A percentile compares a stretch with the other conserved stretches of the same genome.
These are phyloP conservation scores for Apeira syringaria DNA, from an alignment of 2,888 invertebrate genomes.

Conservation along the genomic window DNA sequence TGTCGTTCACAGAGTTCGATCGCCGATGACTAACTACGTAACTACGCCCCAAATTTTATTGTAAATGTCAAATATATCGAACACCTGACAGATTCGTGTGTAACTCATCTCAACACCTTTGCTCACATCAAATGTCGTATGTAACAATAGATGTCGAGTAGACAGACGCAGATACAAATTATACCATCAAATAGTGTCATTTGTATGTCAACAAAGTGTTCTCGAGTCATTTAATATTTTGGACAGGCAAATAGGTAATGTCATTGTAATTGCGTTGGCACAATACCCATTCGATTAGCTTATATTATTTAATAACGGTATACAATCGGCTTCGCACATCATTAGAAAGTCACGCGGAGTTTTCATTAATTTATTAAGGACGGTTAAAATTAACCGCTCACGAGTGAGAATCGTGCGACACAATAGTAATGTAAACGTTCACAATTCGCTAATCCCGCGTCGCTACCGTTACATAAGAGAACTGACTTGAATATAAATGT, in stretches of 20 bases:
- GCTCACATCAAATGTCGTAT: conserved; percentile 2
- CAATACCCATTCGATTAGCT: conserved; percentile 31
- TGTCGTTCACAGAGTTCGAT: conserved; percentile 80
- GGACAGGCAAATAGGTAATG: conserved; percentile 34
- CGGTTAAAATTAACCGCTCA: conserved; percentile 65
- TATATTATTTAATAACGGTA: conserved; percentile 54
- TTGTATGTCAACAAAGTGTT: conserved; percentile 26
- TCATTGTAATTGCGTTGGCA: conserved; percentile 35
- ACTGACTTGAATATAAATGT: conserved; percentile 83
- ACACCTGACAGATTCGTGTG: conserved; percentile 58
- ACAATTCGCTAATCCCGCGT: conserved; percentile 82
- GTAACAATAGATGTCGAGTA: conserved; percentile 7
- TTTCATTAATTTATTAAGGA: conserved; percentile 69
- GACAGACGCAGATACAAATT: conserved; percentile 9
- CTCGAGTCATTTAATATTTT: conserved; percentile 30
- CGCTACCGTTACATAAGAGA: conserved; percentile 83
- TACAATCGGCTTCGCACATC: conserved; percentile 53
- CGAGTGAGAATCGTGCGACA: conserved; percentile 65
- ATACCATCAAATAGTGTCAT: conserved; percentile 18
- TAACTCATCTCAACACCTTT: conserved; percentile 13
- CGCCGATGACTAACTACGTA: conserved; percentile 81
- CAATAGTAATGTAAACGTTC: conserved; percentile 73
- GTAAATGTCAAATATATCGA: conserved; percentile 83
- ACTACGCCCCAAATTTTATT: conserved; percentile 81
- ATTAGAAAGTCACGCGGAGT: conserved; percentile 66